A percentile compares a stretch with the other conserved stretches of the same genome.
Evolutionary conservation across 2,888 invertebrate species (phyloP).

Genomic region (Apotomis betuletana): DNA sequence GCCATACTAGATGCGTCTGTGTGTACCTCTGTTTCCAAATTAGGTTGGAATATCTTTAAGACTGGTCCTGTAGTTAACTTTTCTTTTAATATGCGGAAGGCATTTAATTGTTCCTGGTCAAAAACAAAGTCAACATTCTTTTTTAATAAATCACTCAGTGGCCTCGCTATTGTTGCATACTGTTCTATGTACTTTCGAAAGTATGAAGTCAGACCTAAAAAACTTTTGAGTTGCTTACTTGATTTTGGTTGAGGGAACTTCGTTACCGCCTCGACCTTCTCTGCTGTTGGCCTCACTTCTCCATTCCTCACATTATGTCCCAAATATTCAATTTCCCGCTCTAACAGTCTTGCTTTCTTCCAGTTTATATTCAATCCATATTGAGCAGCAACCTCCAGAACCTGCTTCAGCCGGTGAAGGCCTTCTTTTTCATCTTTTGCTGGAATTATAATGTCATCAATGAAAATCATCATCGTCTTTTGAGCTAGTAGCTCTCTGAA

Average conservation of each 20-base stretch:
- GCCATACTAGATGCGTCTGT: too few species aligned
- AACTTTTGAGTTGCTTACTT: conserved; percentile 44
- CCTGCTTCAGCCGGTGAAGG: background rate
- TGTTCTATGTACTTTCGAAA: conserved; percentile 22
- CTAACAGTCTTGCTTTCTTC: conserved; percentile 8
- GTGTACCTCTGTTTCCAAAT: too few species aligned
- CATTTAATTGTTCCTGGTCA: too few species aligned
- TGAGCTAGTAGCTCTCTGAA: background rate
- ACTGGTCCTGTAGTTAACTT: too few species aligned
- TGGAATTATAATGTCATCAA: background rate
- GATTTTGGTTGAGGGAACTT: conserved; percentile 34
- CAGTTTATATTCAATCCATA: conserved; percentile 20
- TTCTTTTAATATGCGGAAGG: too few species aligned
- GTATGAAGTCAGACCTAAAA: conserved; percentile 44
- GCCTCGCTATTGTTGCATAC: too few species aligned
- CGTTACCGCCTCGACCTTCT: background rate
- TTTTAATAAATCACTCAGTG: too few species aligned
- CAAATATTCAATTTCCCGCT: conserved; percentile 1
- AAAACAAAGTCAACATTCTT: too few species aligned
- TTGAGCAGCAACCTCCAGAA: conserved; percentile 4
- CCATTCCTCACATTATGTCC: background rate
- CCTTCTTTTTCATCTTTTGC: background rate
- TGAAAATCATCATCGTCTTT: background rate
- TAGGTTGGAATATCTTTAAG: too few species aligned
- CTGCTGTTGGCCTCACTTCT: background rate